phyloP scores from a whole-genome alignment of 2,888 invertebrate genomes.

The Onthophagus sagittarius region DNA sequence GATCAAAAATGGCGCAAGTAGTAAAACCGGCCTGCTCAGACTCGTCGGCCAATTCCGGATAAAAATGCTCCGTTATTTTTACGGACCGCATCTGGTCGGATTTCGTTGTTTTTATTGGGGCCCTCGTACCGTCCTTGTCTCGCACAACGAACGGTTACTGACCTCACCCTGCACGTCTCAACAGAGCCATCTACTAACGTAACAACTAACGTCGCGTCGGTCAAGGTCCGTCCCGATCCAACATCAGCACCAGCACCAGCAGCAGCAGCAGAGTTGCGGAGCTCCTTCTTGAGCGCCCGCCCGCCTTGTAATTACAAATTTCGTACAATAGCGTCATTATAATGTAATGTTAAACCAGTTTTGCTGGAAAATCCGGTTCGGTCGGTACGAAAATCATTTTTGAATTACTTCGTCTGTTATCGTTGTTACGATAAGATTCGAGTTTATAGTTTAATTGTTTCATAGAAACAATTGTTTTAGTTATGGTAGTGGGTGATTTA shows the following conservation, averaged over 20 bases:
- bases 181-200: conserved; percentile 8
- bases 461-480: neutral
- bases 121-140: conserved; percentile 17
- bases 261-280: neutral
- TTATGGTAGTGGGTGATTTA: neutral
- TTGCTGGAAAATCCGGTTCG: neutral
- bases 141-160: conserved; percentile 6
- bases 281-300: neutral
- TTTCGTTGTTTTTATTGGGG: conserved; percentile 48
- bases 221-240: neutral
- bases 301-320: neutral
- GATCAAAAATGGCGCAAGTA: neutral
- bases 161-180: conserved; percentile 7
- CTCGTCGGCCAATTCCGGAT: conserved; percentile 40
- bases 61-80: conserved; percentile 51
- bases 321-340: neutral
- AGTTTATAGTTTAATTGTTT: neutral
- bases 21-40: neutral
- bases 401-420: neutral
- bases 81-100: conserved; percentile 44
- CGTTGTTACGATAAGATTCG: neutral
- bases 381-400: neutral
- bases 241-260: neutral
- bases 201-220: neutral
- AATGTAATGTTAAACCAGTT: neutral